Evolutionary conservation across 2,113 vertebrate genomes (phyloP).

Genomic region (Syrmaticus mikado): DNA sequence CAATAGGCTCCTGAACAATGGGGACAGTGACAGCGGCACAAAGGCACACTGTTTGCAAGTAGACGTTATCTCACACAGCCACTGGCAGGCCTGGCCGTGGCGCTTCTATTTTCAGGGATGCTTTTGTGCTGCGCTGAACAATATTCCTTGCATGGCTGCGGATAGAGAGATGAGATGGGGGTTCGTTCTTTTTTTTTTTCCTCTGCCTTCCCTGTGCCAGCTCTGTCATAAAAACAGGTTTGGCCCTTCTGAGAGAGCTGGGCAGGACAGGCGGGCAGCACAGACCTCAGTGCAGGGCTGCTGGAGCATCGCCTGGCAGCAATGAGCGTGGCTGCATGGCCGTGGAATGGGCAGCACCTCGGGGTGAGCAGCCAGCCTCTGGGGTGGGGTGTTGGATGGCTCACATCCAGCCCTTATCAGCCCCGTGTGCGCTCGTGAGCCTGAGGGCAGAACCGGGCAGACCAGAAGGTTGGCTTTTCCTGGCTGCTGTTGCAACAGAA

Average conservation of each 20-base stretch:
- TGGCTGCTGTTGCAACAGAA: background rate
- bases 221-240: background rate
- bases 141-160: slow-evolving; percentile 89
- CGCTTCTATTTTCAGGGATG: slow-evolving; percentile 96
- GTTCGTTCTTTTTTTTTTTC: slow-evolving; percentile 17
- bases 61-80: slow-evolving; percentile 99
- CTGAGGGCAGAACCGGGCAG: background rate
- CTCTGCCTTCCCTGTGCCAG: slow-evolving; percentile 22
- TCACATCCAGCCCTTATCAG: background rate
- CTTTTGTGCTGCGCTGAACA: slow-evolving; percentile 93
- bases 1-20: slow-evolving; percentile 96
- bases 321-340: background rate
- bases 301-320: background rate
- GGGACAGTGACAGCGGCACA: slow-evolving; percentile 99
- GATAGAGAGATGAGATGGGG: slow-evolving; percentile 80
- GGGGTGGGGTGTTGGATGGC: background rate
- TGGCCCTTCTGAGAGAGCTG: background rate
- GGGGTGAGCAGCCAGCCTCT: background rate
- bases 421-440: background rate
- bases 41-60: slow-evolving; percentile 96
- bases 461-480: background rate
- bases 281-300: accelerated
- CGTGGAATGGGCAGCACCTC: background rate
- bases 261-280: background rate
- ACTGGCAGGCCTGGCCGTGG: slow-evolving; percentile 94